phyloP scores from a whole-genome alignment of 2,113 vertebrate genomes.

The Xiphorhynchus elegans region DNA sequence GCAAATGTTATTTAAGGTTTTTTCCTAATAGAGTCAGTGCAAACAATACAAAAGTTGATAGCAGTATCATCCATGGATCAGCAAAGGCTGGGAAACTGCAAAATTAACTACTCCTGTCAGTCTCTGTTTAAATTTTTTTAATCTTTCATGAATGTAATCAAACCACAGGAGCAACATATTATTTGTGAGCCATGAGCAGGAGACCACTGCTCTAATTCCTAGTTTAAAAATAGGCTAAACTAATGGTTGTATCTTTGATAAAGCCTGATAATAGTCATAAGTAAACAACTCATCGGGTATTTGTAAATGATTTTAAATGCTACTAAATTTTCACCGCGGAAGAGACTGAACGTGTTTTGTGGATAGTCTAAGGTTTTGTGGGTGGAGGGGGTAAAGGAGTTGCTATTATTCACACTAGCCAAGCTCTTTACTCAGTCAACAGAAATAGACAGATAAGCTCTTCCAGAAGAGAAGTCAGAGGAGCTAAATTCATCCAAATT shows the following conservation, averaged over 20 bases:
- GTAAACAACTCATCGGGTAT: not conserved
- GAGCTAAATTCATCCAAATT: conserved; percentile 9
- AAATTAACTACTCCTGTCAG: not conserved
- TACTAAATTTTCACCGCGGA: not conserved
- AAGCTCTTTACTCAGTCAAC: not conserved
- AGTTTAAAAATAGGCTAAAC: not conserved
- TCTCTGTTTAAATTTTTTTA: not conserved
- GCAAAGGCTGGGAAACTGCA: not conserved
- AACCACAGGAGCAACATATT: not conserved
- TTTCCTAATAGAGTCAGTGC: not conserved
- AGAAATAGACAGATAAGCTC: not conserved
- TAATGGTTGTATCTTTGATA: not conserved
- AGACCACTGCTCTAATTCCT: not conserved
- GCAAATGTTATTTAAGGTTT: not conserved
- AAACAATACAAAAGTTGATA: not conserved
- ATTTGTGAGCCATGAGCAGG: not conserved
- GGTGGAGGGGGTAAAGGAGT: not conserved
- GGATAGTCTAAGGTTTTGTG: not conserved
- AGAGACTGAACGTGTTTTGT: not conserved
- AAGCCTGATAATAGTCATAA: not conserved
- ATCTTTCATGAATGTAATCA: not conserved
- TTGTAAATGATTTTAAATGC: not conserved
- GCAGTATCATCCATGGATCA: not conserved
- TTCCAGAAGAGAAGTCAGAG: conserved; percentile 25
- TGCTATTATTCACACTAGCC: not conserved